phyloP scores from a whole-genome alignment of 2,113 vertebrate genomes.

The Natator depressus region DNA sequence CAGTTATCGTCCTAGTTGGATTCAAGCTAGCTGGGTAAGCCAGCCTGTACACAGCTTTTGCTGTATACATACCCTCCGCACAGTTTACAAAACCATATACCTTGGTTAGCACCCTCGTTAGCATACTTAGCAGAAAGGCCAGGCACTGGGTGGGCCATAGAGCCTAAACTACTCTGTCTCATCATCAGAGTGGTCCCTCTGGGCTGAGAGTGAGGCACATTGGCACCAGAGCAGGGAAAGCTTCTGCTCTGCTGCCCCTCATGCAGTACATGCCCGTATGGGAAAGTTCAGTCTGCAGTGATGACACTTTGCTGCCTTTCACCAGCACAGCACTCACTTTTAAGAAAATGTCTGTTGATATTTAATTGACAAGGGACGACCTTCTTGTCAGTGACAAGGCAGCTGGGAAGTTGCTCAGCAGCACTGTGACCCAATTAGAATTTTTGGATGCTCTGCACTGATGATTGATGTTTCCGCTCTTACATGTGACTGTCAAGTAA shows the following conservation, averaged over 20 bases:
- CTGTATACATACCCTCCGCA: neutral
- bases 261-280: fast-evolving
- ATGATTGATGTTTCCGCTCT: neutral
- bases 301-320: fast-evolving
- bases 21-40: neutral
- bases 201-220: neutral
- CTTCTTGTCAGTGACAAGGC: neutral
- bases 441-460: neutral
- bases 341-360: neutral
- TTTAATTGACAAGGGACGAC: neutral
- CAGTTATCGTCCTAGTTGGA: neutral
- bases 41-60: neutral
- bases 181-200: neutral
- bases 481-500: fast-evolving
- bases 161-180: neutral
- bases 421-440: neutral
- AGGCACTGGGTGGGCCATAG: neutral
- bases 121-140: neutral
- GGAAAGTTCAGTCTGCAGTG: neutral
- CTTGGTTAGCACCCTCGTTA: neutral
- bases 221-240: neutral
- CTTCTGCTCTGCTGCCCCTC: neutral
- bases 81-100: neutral
- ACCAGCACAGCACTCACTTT: fast-evolving
- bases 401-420: neutral